Percentiles rank a stretch among this genome's conserved stretches.
Conservation (phyloP, 2,888 invertebrate species). For the Entomobrya multifasciata region DNA sequence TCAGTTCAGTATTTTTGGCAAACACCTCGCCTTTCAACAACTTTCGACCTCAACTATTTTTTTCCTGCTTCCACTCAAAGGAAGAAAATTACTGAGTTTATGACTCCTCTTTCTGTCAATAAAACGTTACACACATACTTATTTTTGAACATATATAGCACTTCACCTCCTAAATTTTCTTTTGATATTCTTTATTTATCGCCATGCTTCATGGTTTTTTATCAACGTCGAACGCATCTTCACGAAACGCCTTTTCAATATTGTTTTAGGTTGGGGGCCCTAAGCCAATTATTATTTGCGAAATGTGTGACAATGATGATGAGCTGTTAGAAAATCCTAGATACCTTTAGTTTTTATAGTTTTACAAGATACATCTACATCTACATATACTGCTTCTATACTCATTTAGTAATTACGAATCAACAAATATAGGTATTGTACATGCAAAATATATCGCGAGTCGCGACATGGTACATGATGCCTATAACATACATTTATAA, state of each 20-base stretch:
- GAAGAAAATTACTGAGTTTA: constrained; percentile 57
- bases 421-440: no score
- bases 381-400: no score
- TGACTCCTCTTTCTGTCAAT: constrained; percentile 48
- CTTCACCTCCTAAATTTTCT: not conserved
- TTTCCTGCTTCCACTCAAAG: constrained; percentile 13
- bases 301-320: not conserved
- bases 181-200: constrained; percentile 8
- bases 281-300: constrained; percentile 12
- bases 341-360: no score
- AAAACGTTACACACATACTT: not conserved
- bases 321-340: no score
- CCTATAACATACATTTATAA: no score
- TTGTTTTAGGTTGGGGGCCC: constrained; percentile 3
- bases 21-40: constrained; percentile 55
- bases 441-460: no score
- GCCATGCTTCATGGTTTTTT: constrained; percentile 3
- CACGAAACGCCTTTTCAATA: constrained; percentile 56
- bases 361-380: no score
- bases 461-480: no score
- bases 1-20: constrained; percentile 50
- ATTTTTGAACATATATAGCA: not conserved
- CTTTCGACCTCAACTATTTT: constrained; percentile 60
- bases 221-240: constrained; percentile 15
- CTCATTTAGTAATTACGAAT: no score